phyloP scores from a whole-genome alignment of 2,888 invertebrate genomes.

The Chalcis sispes region DNA sequence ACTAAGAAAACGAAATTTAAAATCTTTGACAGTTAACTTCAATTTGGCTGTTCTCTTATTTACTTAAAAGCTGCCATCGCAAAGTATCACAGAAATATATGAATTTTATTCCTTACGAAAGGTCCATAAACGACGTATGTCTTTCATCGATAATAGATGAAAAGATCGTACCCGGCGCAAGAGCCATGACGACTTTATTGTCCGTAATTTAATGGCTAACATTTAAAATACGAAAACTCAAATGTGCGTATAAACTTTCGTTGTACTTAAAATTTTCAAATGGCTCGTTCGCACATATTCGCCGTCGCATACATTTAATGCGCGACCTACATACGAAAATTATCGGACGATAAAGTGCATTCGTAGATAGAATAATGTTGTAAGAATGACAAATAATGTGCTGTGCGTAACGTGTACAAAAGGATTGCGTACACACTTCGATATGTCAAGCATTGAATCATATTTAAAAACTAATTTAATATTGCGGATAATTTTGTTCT shows the following conservation, averaged over 20 bases:
- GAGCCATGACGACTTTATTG: slow-evolving; percentile 63
- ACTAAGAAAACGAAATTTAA: not conserved
- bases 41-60: not conserved
- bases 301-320: not conserved
- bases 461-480: no score
- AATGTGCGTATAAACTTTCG: not conserved
- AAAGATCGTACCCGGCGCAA: slow-evolving; percentile 45
- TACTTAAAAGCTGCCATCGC: slow-evolving; percentile 52
- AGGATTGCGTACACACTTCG: no score
- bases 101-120: slow-evolving; percentile 33
- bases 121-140: slow-evolving; percentile 58
- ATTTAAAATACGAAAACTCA: not conserved
- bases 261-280: slow-evolving; percentile 16
- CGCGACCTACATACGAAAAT: not conserved
- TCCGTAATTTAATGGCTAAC: slow-evolving; percentile 58
- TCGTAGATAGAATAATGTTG: no score
- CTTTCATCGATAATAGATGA: slow-evolving; percentile 59
- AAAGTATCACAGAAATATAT: slow-evolving; percentile 49
- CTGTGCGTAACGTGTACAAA: no score
- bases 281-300: not conserved
- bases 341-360: no score
- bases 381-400: no score
- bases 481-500: no score
- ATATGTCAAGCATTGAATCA: no score
- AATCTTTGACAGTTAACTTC: slow-evolving; percentile 7